phyloP scores from a whole-genome alignment of 2,113 vertebrate genomes.

The Solea solea region DNA sequence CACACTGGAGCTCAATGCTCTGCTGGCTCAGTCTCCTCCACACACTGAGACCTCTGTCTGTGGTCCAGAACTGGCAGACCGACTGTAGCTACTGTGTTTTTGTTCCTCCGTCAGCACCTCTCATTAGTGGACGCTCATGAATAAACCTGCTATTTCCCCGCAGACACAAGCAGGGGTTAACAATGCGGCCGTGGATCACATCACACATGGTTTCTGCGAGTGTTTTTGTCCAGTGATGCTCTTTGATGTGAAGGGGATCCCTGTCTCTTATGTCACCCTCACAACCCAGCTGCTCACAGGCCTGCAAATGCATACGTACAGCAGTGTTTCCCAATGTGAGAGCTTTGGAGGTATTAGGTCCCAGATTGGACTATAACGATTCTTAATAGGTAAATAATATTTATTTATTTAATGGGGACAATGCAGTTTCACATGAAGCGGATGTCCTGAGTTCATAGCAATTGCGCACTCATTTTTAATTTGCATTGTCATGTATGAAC shows the following conservation, averaged over 20 bases:
- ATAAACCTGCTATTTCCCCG: conserved; percentile 33
- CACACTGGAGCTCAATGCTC: conserved; percentile 26
- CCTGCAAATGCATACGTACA: neutral
- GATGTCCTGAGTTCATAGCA: too few species aligned
- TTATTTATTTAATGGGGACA: too few species aligned
- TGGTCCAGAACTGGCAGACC: conserved; percentile 48
- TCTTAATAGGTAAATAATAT: too few species aligned
- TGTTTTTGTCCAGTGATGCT: neutral
- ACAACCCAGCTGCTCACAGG: neutral
- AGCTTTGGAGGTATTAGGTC: too few species aligned
- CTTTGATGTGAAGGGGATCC: conserved; percentile 32
- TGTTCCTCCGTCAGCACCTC: conserved; percentile 43
- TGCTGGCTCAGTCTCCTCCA: conserved; percentile 33
- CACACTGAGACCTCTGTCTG: conserved; percentile 70
- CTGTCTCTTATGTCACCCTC: conserved; percentile 24
- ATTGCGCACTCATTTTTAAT: too few species aligned
- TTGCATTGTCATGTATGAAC: too few species aligned
- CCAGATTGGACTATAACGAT: too few species aligned
- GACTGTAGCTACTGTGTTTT: conserved; percentile 31
- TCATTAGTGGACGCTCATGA: conserved; percentile 68
- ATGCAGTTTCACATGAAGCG: too few species aligned
- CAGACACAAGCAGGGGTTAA: conserved; percentile 51
- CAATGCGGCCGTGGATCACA: conserved; percentile 30
- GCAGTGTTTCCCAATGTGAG: too few species aligned
- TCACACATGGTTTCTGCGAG: conserved; percentile 5